Conservation (phyloP, 2,888 invertebrate genomes). For the Lypha dubia region DNA sequence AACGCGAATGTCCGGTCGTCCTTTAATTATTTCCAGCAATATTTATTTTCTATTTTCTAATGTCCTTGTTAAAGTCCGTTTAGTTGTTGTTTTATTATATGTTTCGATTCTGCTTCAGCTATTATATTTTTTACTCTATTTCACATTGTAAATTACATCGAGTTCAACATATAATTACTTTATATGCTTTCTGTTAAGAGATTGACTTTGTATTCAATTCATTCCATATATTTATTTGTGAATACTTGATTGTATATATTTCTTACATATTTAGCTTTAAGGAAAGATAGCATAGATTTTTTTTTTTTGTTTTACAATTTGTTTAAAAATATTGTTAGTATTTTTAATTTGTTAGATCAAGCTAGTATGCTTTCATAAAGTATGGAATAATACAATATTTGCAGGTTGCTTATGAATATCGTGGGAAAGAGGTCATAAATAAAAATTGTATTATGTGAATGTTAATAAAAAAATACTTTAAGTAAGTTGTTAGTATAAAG, state of each 20-base stretch:
- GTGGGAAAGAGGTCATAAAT: constrained; percentile 19
- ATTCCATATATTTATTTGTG: constrained; percentile 24
- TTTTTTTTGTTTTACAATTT: constrained; percentile 53
- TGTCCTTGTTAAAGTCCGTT: constrained; percentile 62
- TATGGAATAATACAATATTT: constrained; percentile 42
- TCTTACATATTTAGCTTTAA: not conserved
- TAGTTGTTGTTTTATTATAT: constrained; percentile 22
- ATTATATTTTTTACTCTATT: constrained; percentile 37
- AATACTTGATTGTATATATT: not conserved
- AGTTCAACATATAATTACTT: constrained; percentile 49
- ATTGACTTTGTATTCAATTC: constrained; percentile 62
- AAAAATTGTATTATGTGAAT: not conserved
- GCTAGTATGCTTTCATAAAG: constrained; percentile 63
- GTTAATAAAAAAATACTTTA: too few relatives aligned
- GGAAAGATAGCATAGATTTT: constrained; percentile 51
- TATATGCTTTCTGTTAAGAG: constrained; percentile 62
- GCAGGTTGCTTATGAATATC: constrained; percentile 57
- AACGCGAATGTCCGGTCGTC: constrained; percentile 67
- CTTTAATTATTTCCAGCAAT: constrained; percentile 52
- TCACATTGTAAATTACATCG: constrained; percentile 24
- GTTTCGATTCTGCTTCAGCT: not conserved
- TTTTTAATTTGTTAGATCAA: too few relatives aligned
- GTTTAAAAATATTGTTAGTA: constrained; percentile 48
- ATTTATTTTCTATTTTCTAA: constrained; percentile 36
- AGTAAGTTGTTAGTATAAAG: too few relatives aligned